A percentile compares a stretch with the other conserved stretches of the same genome.
Conservation (phyloP, 2,888 invertebrate genomes). For the Emmelina monodactyla region DNA sequence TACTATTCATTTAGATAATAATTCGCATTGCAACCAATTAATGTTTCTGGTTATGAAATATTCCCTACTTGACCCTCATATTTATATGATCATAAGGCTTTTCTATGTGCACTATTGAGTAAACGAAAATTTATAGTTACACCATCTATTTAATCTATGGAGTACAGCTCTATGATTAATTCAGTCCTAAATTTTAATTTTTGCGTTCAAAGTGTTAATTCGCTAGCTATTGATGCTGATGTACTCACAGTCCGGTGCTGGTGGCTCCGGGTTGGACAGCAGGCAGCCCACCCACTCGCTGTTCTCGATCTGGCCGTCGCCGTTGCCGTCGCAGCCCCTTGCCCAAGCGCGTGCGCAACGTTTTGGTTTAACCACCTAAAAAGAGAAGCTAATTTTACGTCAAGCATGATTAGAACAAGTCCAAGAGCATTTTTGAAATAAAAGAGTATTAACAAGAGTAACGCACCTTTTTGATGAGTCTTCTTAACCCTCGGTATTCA, state of each 20-base stretch:
- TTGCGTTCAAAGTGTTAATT: too few species aligned
- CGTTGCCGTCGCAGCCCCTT: conserved; percentile 85
- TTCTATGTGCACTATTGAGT: too few species aligned
- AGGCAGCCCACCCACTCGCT: conserved; percentile 90
- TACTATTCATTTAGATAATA: too few species aligned
- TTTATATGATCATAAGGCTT: too few species aligned
- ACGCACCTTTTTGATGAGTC: conserved; percentile 79
- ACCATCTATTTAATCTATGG: too few species aligned
- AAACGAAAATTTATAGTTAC: too few species aligned
- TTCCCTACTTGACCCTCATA: too few species aligned
- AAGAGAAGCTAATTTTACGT: background rate
- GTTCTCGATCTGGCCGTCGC: conserved; percentile 78
- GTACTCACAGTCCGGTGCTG: conserved; percentile 84
- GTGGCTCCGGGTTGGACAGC: conserved; percentile 64
- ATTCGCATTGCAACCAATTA: too few species aligned
- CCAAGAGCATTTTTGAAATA: conserved; percentile 2
- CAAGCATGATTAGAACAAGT: background rate
- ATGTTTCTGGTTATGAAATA: too few species aligned
- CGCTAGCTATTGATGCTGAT: too few species aligned
- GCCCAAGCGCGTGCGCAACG: conserved; percentile 90
- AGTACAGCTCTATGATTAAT: too few species aligned
- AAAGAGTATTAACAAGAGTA: conserved; percentile 5
- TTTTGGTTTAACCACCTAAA: conserved; percentile 82
- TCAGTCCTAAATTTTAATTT: too few species aligned
- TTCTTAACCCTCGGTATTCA: conserved; percentile 83